These are phyloP conservation scores for Buathra laborator DNA, from an alignment of 2,888 invertebrate genomes.

Conservation along the genomic window DNA sequence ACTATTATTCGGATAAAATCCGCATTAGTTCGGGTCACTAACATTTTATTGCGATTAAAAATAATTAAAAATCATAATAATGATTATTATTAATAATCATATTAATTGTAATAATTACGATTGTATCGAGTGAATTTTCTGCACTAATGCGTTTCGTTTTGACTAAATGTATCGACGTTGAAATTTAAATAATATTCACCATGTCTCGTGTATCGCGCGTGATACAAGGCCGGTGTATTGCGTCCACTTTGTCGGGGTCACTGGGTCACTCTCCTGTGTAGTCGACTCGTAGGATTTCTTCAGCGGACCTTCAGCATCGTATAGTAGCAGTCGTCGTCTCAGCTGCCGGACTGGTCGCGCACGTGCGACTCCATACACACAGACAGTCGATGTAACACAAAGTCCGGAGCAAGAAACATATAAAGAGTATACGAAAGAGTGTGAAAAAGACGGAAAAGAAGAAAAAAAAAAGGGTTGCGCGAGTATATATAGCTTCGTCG, in stretches of 20 bases:
- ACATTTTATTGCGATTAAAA: too few relatives aligned
- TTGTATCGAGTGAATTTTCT: too few relatives aligned
- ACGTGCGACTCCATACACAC: conserved; percentile 51
- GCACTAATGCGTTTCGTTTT: too few relatives aligned
- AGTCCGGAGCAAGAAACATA: conserved; percentile 5
- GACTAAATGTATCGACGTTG: too few relatives aligned
- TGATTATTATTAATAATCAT: too few relatives aligned
- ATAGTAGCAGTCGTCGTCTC: conserved; percentile 41
- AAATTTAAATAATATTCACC: conserved; percentile 34
- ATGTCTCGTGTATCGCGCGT: conserved; percentile 22
- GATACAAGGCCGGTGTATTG: conserved; percentile 10
- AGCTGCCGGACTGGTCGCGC: conserved; percentile 52
- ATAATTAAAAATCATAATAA: too few relatives aligned
- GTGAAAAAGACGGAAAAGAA: conserved; percentile 20
- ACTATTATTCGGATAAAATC: too few relatives aligned
- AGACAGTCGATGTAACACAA: conserved; percentile 32
- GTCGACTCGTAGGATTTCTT: conserved; percentile 19
- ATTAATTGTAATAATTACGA: too few relatives aligned
- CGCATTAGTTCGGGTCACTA: too few relatives aligned
- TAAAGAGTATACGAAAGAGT: conserved; percentile 46
- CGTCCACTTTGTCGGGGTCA: conserved; percentile 64
- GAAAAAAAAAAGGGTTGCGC: conserved; percentile 11
- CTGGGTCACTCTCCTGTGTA: conserved; percentile 69
- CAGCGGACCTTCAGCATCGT: conserved; percentile 36
- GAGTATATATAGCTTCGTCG: neutral